These are phyloP conservation scores for Dasypus novemcinctus DNA, from an alignment of 2,113 vertebrate genomes.

Conservation along the genomic window DNA sequence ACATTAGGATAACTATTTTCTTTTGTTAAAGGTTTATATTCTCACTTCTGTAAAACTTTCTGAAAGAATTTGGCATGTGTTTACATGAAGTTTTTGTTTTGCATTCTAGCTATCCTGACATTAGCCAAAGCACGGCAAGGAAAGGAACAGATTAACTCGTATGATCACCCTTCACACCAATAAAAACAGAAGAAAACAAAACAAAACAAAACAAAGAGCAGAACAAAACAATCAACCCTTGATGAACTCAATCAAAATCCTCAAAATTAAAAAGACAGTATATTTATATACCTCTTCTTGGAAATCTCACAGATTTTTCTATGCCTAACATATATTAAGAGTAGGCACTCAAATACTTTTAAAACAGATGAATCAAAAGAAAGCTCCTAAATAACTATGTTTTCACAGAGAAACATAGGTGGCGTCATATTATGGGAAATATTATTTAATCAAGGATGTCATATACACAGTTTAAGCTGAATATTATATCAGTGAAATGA, in stretches of 20 bases:
- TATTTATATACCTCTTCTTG: neutral
- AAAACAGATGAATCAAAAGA: neutral
- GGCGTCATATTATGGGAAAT: neutral
- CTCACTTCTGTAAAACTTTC: neutral
- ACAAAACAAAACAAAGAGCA: neutral
- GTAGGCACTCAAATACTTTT: neutral
- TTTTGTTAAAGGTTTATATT: neutral
- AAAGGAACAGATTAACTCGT: neutral
- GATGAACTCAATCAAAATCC: neutral
- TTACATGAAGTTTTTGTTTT: neutral
- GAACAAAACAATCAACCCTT: neutral
- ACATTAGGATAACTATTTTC: conserved; percentile 29
- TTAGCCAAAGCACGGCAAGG: neutral
- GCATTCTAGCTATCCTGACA: neutral
- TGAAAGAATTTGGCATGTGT: neutral
- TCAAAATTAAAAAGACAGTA: neutral
- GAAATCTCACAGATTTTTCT: neutral
- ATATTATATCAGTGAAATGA: neutral
- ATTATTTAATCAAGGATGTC: neutral
- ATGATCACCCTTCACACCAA: neutral
- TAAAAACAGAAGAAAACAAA: neutral
- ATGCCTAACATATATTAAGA: neutral
- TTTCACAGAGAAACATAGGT: neutral
- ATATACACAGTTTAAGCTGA: neutral
- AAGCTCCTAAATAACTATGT: neutral